These are phyloP conservation scores for Phaonia tiefii DNA, from an alignment of 2,888 invertebrate genomes.

Conservation along the genomic window DNA sequence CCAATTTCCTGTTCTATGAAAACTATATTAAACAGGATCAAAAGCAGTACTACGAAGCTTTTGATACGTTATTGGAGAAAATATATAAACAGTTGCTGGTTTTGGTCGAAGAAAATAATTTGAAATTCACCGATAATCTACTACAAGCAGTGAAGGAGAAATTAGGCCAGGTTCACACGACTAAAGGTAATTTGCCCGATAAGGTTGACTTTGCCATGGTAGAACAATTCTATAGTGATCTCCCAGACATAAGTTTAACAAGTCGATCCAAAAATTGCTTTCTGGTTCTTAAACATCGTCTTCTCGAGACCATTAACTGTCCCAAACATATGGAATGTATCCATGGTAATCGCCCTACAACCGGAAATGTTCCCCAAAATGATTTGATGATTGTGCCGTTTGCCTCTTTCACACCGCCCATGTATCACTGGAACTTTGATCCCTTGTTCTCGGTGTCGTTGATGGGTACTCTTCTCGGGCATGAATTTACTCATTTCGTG, in stretches of 20 bases:
- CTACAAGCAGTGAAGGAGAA: background rate
- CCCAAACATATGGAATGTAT: background rate
- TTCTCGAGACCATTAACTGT: background rate
- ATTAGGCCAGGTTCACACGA: background rate
- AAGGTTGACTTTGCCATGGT: background rate
- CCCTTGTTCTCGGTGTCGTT: slow-evolving; percentile 71
- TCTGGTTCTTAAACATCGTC: background rate
- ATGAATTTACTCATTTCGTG: slow-evolving; percentile 76
- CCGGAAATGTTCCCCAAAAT: slow-evolving; percentile 34
- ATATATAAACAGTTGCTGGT: slow-evolving; percentile 61
- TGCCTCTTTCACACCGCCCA: slow-evolving; percentile 70
- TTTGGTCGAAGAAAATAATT: slow-evolving; percentile 11
- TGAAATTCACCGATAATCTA: background rate
- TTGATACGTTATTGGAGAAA: background rate
- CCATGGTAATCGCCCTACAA: slow-evolving; percentile 53
- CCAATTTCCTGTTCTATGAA: slow-evolving; percentile 70
- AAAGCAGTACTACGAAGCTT: background rate
- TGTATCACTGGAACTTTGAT: slow-evolving; percentile 69
- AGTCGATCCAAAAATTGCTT: slow-evolving; percentile 68
- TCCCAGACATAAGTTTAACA: slow-evolving; percentile 64
- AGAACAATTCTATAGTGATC: background rate
- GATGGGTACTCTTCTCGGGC: slow-evolving; percentile 74
- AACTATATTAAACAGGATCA: slow-evolving; percentile 58
- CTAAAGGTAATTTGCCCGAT: slow-evolving; percentile 13
- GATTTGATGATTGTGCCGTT: slow-evolving; percentile 63